Evolutionary conservation across 2,113 vertebrate species (phyloP).

Genomic region (Datnioides undecimradiatus): DNA sequence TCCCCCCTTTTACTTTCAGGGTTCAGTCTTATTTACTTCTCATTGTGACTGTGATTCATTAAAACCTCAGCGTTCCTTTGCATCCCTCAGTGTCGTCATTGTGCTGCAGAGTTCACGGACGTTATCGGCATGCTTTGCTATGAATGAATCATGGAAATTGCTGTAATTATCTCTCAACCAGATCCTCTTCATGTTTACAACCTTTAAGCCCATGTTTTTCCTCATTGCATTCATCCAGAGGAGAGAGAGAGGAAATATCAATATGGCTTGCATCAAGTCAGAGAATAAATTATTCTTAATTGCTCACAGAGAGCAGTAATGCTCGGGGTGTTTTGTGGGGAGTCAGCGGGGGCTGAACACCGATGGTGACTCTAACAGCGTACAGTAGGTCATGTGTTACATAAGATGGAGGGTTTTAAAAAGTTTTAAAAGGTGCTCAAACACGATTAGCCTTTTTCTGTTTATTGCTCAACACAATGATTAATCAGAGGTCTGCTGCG

Average conservation of each 20-base stretch:
- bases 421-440: neutral
- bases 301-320: slow-evolving; percentile 65
- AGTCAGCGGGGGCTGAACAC: slow-evolving; percentile 23
- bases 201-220: slow-evolving; percentile 63
- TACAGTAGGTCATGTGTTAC: slow-evolving; percentile 29
- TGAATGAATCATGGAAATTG: slow-evolving; percentile 79
- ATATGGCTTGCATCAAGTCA: slow-evolving; percentile 67
- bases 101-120: slow-evolving; percentile 64
- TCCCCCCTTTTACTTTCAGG: slow-evolving; percentile 25
- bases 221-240: slow-evolving; percentile 50
- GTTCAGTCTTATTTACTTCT: slow-evolving; percentile 43
- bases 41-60: slow-evolving; percentile 48
- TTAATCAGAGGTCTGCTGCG: neutral
- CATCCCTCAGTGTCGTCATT: slow-evolving; percentile 54
- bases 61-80: slow-evolving; percentile 47
- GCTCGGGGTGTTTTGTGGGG: slow-evolving; percentile 46
- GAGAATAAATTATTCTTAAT: slow-evolving; percentile 76
- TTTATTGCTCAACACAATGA: neutral
- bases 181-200: slow-evolving; percentile 80
- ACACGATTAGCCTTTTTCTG: too few relatives aligned
- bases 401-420: slow-evolving; percentile 7
- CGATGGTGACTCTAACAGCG: slow-evolving; percentile 14
- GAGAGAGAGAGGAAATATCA: slow-evolving; percentile 61
- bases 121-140: slow-evolving; percentile 60
- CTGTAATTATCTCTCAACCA: slow-evolving; percentile 75